phyloP scores from a whole-genome alignment of 2,888 invertebrate species.

The Anagyrus pseudococci region DNA sequence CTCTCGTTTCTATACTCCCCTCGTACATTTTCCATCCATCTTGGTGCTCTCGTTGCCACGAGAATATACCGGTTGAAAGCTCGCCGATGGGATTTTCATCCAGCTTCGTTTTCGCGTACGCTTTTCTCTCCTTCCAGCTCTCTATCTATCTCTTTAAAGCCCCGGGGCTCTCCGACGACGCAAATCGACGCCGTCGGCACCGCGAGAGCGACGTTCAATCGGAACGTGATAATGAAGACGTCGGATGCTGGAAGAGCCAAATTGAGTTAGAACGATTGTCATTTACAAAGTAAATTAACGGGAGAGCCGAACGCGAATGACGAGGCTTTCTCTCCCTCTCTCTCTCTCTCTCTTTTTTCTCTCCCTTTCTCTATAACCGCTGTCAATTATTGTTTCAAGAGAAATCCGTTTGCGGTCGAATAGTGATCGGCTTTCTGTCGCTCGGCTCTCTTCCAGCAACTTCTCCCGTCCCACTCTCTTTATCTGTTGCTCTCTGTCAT shows the following conservation, averaged over 20 bases:
- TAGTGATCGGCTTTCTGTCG: conserved; percentile 36
- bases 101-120: conserved; percentile 25
- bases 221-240: conserved; percentile 34
- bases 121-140: no score
- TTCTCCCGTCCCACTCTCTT: neutral
- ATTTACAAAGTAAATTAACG: conserved; percentile 32
- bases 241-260: conserved; percentile 16
- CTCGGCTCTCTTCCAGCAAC: neutral
- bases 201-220: conserved; percentile 19
- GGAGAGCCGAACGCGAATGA: neutral
- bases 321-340: no score
- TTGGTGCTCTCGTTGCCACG: neutral
- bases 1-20: neutral
- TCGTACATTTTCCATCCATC: neutral
- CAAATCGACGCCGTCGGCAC: no score
- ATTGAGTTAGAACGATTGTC: conserved; percentile 34
- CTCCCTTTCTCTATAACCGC: conserved; percentile 29
- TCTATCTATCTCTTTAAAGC: no score
- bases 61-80: conserved; percentile 1
- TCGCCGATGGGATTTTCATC: conserved; percentile 27
- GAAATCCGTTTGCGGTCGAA: conserved; percentile 30
- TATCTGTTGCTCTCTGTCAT: neutral
- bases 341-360: no score
- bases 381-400: conserved; percentile 37
- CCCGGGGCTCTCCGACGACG: no score